phyloP scores from a whole-genome alignment of 1,140 invertebrate species.

The Zaprionus kolodkinae region DNA sequence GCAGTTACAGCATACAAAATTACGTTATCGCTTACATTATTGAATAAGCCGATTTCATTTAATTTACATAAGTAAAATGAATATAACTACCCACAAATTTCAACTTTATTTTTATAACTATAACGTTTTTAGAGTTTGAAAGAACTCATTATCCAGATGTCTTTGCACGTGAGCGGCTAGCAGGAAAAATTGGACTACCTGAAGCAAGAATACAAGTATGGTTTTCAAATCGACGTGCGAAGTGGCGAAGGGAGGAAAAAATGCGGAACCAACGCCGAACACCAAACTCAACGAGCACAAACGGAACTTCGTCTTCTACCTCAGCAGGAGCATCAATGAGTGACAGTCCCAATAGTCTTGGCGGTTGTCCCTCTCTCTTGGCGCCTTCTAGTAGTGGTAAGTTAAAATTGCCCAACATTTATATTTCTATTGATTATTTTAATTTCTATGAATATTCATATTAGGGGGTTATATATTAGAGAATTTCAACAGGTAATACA shows the following conservation, averaged over 20 bases:
- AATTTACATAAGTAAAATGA: too few relatives aligned
- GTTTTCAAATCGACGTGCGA: slow-evolving; percentile 99
- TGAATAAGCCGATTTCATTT: too few relatives aligned
- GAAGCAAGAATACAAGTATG: slow-evolving; percentile 99
- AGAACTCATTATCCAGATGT: slow-evolving; percentile 93
- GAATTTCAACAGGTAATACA: too few relatives aligned
- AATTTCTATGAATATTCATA: too few relatives aligned
- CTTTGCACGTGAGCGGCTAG: slow-evolving; percentile 97
- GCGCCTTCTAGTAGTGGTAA: slow-evolving; percentile 55
- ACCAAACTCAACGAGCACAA: slow-evolving; percentile 68
- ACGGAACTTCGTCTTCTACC: slow-evolving; percentile 56
- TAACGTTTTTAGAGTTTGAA: slow-evolving; percentile 90
- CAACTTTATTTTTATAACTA: neutral
- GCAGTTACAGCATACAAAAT: too few relatives aligned
- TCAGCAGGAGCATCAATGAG: slow-evolving; percentile 56
- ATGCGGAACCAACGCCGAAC: slow-evolving; percentile 92
- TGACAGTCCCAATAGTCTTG: slow-evolving; percentile 69
- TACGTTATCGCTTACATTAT: too few relatives aligned
- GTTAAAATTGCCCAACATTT: slow-evolving; percentile 5
- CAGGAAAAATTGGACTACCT: slow-evolving; percentile 97
- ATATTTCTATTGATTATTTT: too few relatives aligned
- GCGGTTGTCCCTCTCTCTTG: slow-evolving; percentile 61
- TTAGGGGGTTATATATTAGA: too few relatives aligned
- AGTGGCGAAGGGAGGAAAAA: slow-evolving; percentile 99
- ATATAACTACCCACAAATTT: too few relatives aligned